These are phyloP conservation scores for Ctenoplectra terminalis DNA, from an alignment of 1,140 invertebrate genomes.

Conservation along the genomic window DNA sequence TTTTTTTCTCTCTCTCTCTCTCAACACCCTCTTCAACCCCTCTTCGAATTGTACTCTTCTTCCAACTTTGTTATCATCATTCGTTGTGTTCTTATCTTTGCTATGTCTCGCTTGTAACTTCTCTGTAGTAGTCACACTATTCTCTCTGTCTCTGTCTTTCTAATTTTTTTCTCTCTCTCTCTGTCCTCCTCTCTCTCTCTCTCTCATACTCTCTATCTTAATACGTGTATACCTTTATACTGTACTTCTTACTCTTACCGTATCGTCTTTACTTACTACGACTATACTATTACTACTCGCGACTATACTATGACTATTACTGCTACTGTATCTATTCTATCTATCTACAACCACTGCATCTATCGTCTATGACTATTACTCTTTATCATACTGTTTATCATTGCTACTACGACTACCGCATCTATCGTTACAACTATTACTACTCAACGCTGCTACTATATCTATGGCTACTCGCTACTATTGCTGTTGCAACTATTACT, in stretches of 20 bases:
- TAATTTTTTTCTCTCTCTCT: conserved; percentile 46
- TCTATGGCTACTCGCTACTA: too few species aligned
- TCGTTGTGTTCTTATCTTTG: neutral
- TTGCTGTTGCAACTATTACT: too few species aligned
- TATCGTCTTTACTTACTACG: conserved; percentile 53
- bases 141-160: conserved; percentile 38
- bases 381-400: neutral
- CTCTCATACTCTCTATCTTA: conserved; percentile 50
- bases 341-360: neutral
- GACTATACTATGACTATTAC: neutral
- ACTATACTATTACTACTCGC: conserved; percentile 37
- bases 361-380: neutral
- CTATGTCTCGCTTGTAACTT: neutral
- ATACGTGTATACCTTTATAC: conserved; percentile 64
- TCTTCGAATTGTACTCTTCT: conserved; percentile 5
- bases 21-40: neutral
- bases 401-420: neutral
- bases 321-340: neutral
- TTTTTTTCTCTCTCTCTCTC: neutral
- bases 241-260: conserved; percentile 59
- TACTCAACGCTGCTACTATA: neutral
- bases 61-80: neutral
- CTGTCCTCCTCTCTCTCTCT: conserved; percentile 50
- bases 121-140: conserved; percentile 31
- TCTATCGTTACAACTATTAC: conserved; percentile 5